A percentile compares a stretch with the other conserved stretches of the same genome.
phyloP scores from a whole-genome alignment of 2,888 invertebrate genomes.

The Lasioglossum lativentre region DNA sequence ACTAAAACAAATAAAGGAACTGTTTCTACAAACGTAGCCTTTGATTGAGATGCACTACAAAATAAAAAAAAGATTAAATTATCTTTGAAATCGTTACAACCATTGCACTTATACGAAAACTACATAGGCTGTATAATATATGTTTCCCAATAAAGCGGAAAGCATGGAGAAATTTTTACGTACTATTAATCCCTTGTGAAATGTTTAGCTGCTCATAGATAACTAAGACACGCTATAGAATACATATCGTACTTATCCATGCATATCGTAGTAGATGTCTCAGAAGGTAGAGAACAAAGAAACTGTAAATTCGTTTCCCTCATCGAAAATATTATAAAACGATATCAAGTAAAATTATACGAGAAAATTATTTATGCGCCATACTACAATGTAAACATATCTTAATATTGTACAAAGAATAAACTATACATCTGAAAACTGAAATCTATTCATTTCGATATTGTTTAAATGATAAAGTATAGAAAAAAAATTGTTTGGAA shows the following conservation, averaged over 20 bases:
- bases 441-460: neutral
- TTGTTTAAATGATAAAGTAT: neutral
- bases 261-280: constrained; percentile 60
- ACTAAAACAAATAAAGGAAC: neutral
- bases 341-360: constrained; percentile 52
- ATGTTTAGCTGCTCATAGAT: constrained; percentile 6
- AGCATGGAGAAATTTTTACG: neutral
- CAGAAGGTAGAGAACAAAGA: constrained; percentile 31
- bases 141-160: neutral
- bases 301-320: constrained; percentile 59
- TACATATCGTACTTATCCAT: constrained; percentile 61
- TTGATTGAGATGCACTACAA: neutral
- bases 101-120: neutral
- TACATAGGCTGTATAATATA: neutral
- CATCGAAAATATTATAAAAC: constrained; percentile 49
- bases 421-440: constrained; percentile 59
- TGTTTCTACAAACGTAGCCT: neutral
- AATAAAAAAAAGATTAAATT: neutral
- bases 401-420: constrained; percentile 70
- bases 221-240: constrained; percentile 33
- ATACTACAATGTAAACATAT: constrained; percentile 67
- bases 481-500: neutral
- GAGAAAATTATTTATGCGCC: constrained; percentile 61
- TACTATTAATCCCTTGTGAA: neutral
- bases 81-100: neutral